Percentiles rank a stretch among this genome's conserved stretches.
Conservation (phyloP, 2,888 invertebrate species). For the Philereme vetulata region DNA sequence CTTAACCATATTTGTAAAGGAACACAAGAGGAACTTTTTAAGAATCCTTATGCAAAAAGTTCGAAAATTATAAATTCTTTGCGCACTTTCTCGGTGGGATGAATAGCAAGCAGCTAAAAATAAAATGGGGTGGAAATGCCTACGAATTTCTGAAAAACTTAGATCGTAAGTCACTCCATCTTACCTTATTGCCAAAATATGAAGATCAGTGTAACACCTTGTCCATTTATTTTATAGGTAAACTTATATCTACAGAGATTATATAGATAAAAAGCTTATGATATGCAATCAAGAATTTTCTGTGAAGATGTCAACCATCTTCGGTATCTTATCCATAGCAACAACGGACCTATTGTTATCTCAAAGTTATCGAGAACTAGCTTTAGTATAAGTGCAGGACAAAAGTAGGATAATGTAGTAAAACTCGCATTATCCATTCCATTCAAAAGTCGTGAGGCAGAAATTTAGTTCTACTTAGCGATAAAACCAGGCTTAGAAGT, state of each 20-base stretch:
- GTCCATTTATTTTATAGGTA: constrained; percentile 28
- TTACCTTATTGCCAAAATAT: constrained; percentile 25
- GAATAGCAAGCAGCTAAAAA: neutral
- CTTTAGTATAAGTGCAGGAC: too few relatives aligned
- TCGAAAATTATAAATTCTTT: neutral
- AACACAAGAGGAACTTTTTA: too few relatives aligned
- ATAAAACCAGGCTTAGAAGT: too few relatives aligned
- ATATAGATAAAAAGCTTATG: constrained; percentile 39
- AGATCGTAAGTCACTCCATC: constrained; percentile 2
- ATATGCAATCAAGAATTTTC: neutral
- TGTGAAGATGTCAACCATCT: too few relatives aligned
- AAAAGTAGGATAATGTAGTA: too few relatives aligned
- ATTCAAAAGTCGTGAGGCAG: too few relatives aligned
- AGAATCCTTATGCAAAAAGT: too few relatives aligned
- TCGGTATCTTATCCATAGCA: neutral
- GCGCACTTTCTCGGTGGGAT: neutral
- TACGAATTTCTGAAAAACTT: neutral
- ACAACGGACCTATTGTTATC: too few relatives aligned
- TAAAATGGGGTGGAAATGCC: neutral
- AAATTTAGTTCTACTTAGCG: too few relatives aligned
- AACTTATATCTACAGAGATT: constrained; percentile 32
- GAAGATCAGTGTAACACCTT: constrained; percentile 14
- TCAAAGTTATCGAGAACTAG: too few relatives aligned
- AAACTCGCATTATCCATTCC: too few relatives aligned
- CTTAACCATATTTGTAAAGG: too few relatives aligned